Evolutionary conservation across 2,888 invertebrate species (phyloP).

Genomic region (Diaperis boleti): DNA sequence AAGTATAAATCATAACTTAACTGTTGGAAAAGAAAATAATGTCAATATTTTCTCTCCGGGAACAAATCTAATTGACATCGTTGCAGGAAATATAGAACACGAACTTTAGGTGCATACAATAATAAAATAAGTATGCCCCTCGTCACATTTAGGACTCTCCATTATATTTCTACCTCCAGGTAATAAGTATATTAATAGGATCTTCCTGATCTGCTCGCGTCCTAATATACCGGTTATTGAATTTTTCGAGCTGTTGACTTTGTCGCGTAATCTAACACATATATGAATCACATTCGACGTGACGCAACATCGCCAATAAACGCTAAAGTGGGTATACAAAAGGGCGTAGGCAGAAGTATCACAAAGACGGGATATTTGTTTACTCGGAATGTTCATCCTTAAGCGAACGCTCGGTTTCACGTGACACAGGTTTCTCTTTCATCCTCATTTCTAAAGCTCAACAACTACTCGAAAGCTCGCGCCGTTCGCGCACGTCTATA

Average conservation of each 20-base stretch:
- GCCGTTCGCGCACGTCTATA: slow-evolving; percentile 22
- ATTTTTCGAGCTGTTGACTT: slow-evolving; percentile 39
- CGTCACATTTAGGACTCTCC: no score
- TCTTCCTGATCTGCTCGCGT: neutral
- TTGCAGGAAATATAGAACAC: no score
- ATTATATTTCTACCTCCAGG: slow-evolving; percentile 1
- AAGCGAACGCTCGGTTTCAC: slow-evolving; percentile 41
- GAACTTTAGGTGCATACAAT: neutral
- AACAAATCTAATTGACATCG: slow-evolving; percentile 19
- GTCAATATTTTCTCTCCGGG: slow-evolving; percentile 18
- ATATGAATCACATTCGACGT: slow-evolving; percentile 42
- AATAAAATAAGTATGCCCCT: no score
- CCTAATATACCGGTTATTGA: slow-evolving; percentile 37
- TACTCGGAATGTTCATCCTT: slow-evolving; percentile 46
- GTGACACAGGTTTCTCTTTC: slow-evolving; percentile 46
- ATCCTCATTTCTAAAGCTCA: slow-evolving; percentile 48
- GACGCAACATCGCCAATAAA: slow-evolving; percentile 39
- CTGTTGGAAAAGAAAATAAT: slow-evolving; percentile 10
- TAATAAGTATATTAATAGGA: slow-evolving; percentile 26
- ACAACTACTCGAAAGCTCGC: slow-evolving; percentile 32
- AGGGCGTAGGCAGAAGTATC: slow-evolving; percentile 42
- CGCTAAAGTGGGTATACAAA: slow-evolving; percentile 43
- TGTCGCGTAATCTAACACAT: slow-evolving; percentile 41
- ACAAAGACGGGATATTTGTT: slow-evolving; percentile 51
- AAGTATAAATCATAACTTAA: slow-evolving; percentile 29